Percentiles rank a stretch among this genome's conserved stretches.
Evolutionary conservation across 2,797 vertebrate genomes (phyloP).

Genomic region (Aselliscus stoliczkanus): DNA sequence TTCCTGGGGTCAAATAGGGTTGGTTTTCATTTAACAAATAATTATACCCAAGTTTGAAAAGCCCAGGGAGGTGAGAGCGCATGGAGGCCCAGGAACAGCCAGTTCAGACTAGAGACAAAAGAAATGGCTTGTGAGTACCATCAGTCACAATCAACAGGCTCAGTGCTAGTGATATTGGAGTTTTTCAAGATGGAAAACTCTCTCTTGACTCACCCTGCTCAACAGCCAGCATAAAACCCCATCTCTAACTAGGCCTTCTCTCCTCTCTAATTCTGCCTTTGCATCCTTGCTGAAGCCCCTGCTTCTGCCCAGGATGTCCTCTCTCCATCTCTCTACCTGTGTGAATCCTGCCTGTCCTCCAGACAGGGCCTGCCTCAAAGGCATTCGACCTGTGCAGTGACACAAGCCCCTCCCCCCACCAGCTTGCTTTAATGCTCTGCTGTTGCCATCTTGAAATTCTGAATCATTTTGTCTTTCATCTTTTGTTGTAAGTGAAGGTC

Average conservation of each 20-base stretch:
- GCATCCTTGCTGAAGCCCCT: neutral
- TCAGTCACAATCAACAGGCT: rapidly evolving
- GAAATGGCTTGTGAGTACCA: no score
- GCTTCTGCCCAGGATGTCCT: neutral
- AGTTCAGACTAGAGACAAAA: neutral
- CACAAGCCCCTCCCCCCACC: neutral
- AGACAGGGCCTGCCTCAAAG: rapidly evolving
- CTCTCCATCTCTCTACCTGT: neutral
- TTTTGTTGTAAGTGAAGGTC: neutral
- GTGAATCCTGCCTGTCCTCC: neutral
- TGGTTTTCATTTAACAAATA: neutral
- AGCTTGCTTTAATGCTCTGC: neutral
- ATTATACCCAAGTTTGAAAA: neutral
- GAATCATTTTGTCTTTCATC: neutral
- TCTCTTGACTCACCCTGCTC: neutral
- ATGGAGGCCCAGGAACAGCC: neutral
- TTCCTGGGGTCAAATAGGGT: neutral
- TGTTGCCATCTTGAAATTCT: neutral
- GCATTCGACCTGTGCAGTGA: rapidly evolving
- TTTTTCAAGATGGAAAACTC: neutral
- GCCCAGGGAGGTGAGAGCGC: neutral
- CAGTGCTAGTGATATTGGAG: rapidly evolving
- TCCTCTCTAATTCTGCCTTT: neutral
- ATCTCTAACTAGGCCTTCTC: neutral
- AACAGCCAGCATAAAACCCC: no score